Evolutionary conservation across 2,888 invertebrate genomes (phyloP).

Genomic region (Meganola albula): DNA sequence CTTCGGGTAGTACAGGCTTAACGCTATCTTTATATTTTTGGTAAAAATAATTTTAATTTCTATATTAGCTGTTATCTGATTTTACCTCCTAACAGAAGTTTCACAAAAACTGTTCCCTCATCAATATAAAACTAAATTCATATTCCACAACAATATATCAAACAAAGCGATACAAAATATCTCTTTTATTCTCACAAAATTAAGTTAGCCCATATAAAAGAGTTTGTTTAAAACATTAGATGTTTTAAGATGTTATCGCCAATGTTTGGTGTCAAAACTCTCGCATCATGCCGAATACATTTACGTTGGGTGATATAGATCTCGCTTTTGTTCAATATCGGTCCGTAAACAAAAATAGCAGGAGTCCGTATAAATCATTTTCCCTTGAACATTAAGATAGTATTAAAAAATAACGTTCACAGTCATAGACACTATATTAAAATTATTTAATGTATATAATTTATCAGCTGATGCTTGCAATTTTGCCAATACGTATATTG

Average conservation of each 20-base stretch:
- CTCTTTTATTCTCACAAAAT: constrained; percentile 69
- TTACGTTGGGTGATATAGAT: constrained; percentile 60
- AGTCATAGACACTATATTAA: no score
- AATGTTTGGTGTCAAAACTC: constrained; percentile 75
- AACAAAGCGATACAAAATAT: constrained; percentile 48
- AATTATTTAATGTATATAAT: no score
- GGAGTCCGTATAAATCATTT: constrained; percentile 71
- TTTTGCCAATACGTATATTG: no score
- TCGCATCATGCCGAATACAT: constrained; percentile 75
- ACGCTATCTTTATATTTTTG: no score
- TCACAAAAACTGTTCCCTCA: constrained; percentile 23
- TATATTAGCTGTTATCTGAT: constrained; percentile 22
- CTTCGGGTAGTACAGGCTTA: no score
- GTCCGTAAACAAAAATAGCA: constrained; percentile 74
- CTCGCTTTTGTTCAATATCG: constrained; percentile 65
- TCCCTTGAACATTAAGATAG: no score
- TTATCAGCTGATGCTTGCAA: no score
- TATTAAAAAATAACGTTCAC: no score
- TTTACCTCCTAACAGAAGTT: constrained; percentile 4
- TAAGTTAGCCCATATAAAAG: constrained; percentile 73
- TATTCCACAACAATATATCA: constrained; percentile 51
- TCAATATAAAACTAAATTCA: constrained; percentile 32
- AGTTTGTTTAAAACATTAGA: constrained; percentile 78
- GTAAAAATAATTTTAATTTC: constrained; percentile 5
- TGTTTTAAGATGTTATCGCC: constrained; percentile 71